phyloP scores from a whole-genome alignment of 2,888 invertebrate genomes.

The Dynastes maya region DNA sequence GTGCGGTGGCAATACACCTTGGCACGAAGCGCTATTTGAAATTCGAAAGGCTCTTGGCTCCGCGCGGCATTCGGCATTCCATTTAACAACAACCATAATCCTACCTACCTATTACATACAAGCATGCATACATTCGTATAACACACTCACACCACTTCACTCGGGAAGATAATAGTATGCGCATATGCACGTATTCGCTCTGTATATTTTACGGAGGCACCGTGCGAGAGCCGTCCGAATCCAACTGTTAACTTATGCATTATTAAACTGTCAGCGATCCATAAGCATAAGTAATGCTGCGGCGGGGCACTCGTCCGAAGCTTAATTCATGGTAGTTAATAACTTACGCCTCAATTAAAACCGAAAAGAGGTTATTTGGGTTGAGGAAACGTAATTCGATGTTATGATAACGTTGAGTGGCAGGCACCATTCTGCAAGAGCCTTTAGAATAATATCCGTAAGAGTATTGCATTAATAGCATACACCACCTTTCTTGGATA shows the following conservation, averaged over 20 bases:
- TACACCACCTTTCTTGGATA: not conserved
- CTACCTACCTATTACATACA: conserved; percentile 8
- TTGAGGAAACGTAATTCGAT: conserved; percentile 42
- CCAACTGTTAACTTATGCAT: conserved; percentile 53
- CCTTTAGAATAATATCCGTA: not conserved
- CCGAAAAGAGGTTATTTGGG: conserved; percentile 51
- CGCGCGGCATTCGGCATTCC: conserved; percentile 13
- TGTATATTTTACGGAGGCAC: conserved; percentile 4
- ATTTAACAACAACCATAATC: conserved; percentile 16
- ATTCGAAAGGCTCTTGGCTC: conserved; percentile 18
- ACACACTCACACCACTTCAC: not conserved
- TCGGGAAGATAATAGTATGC: not conserved
- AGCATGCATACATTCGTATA: not conserved
- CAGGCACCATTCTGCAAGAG: not conserved
- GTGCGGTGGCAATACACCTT: conserved; percentile 16
- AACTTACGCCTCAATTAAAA: conserved; percentile 63
- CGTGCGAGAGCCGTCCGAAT: not conserved
- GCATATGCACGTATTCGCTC: conserved; percentile 3
- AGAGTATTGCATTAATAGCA: not conserved
- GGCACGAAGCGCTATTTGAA: conserved; percentile 23
- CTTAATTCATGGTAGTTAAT: conserved; percentile 62
- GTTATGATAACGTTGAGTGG: conserved; percentile 33
- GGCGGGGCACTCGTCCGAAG: conserved; percentile 59
- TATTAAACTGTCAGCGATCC: conserved; percentile 62
- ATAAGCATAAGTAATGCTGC: conserved; percentile 60